A percentile compares a stretch with the other conserved stretches of the same genome.
Conservation (phyloP, 1,140 invertebrate genomes). For the Scylla paramamosain region DNA sequence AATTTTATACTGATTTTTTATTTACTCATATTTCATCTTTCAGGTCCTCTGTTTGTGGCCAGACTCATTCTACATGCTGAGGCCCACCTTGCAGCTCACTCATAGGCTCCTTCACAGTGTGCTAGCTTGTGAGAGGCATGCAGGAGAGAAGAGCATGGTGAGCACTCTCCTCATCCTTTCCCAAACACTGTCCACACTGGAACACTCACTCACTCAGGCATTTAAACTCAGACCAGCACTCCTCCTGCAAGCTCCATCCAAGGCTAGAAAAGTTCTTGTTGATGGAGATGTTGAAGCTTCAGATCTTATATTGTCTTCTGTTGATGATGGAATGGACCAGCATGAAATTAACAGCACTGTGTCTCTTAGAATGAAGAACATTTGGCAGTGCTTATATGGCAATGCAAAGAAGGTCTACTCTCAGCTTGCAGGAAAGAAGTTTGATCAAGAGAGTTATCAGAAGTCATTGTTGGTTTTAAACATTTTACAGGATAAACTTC, state of each 20-base stretch:
- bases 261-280: background rate
- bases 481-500: slow-evolving; percentile 47
- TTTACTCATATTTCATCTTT: background rate
- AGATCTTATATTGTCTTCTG: slow-evolving; percentile 10
- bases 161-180: slow-evolving; percentile 57
- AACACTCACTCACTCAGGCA: slow-evolving; percentile 31
- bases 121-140: slow-evolving; percentile 51
- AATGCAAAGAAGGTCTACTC: slow-evolving; percentile 50
- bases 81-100: slow-evolving; percentile 46
- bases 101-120: slow-evolving; percentile 48
- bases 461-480: slow-evolving; percentile 43
- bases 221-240: slow-evolving; percentile 43
- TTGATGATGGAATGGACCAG: background rate
- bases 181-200: slow-evolving; percentile 42
- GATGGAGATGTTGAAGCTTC: background rate
- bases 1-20: background rate
- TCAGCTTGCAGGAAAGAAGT: slow-evolving; percentile 38
- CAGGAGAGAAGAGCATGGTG: slow-evolving; percentile 53
- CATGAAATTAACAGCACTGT: background rate
- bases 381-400: slow-evolving; percentile 48
- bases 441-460: slow-evolving; percentile 32
- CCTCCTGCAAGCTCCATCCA: background rate
- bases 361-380: slow-evolving; percentile 39
- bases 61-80: slow-evolving; percentile 50
- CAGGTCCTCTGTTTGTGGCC: slow-evolving; percentile 59